phyloP scores from a whole-genome alignment of 2,797 vertebrate genomes.

The Acropternis orthonyx region DNA sequence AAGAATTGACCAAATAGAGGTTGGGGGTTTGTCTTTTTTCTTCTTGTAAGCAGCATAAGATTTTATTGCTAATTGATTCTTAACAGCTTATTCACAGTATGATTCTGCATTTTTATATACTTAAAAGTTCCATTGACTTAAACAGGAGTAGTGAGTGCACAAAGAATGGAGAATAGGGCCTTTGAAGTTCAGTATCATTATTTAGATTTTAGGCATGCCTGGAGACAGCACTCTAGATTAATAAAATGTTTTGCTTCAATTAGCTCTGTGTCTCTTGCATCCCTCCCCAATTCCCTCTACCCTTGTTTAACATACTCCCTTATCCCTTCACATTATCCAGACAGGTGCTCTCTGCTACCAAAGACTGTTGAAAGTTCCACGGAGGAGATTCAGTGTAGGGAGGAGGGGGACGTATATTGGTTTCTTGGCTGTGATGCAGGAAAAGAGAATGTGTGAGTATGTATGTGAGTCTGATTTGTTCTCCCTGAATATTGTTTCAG shows the following conservation, averaged over 20 bases:
- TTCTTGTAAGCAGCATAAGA: neutral
- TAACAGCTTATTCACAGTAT: neutral
- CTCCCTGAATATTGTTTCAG: neutral
- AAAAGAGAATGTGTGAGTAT: neutral
- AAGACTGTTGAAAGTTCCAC: constrained; percentile 15
- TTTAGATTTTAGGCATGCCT: constrained; percentile 72
- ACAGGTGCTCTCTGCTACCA: constrained; percentile 61
- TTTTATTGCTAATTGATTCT: constrained; percentile 15
- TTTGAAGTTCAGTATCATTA: constrained; percentile 60
- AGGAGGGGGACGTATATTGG: neutral
- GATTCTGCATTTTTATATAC: neutral
- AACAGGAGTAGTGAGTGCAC: neutral
- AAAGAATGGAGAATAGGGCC: constrained; percentile 28
- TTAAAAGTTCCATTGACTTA: constrained; percentile 12
- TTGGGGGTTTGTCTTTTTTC: neutral
- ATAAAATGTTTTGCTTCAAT: constrained; percentile 69
- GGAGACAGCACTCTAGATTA: constrained; percentile 54
- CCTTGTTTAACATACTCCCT: constrained; percentile 73
- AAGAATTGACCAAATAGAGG: neutral
- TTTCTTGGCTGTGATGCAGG: neutral
- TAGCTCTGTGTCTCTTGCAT: constrained; percentile 59
- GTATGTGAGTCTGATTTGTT: neutral
- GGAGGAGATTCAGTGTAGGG: neutral
- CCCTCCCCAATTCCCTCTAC: constrained; percentile 65
- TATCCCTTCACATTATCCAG: constrained; percentile 63